Percentiles rank a stretch among this genome's conserved stretches.
phyloP scores from a whole-genome alignment of 2,113 vertebrate species.

The Aramus guarauna region DNA sequence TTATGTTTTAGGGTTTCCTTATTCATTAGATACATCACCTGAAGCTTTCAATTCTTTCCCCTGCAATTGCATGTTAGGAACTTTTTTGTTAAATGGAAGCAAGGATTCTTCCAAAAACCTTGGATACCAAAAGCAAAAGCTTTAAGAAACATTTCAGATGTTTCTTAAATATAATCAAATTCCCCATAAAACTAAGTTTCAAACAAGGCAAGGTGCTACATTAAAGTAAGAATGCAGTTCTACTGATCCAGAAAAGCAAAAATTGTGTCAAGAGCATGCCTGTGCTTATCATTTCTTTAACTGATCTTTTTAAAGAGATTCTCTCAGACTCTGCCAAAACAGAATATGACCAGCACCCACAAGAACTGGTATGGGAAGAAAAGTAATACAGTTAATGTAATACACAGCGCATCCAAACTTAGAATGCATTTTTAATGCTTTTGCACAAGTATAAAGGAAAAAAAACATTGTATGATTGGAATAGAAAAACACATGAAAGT shows the following conservation, averaged over 20 bases:
- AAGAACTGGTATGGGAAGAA: background rate
- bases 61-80: background rate
- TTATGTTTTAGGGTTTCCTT: background rate
- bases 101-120: background rate
- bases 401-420: background rate
- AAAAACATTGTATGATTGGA: background rate
- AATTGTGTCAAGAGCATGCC: background rate
- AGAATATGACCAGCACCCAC: background rate
- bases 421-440: background rate
- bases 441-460: background rate
- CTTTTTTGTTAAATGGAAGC: background rate
- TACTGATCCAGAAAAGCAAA: background rate
- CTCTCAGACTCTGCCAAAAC: background rate
- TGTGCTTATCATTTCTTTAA: background rate
- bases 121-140: background rate
- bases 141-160: background rate
- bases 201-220: background rate
- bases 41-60: background rate
- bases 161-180: background rate
- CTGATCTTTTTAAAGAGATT: background rate
- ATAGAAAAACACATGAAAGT: background rate
- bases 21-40: background rate
- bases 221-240: background rate
- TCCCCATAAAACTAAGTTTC: background rate
- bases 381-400: background rate